Conservation (phyloP, 2,113 vertebrate genomes). For the Tauraco erythrolophus region DNA sequence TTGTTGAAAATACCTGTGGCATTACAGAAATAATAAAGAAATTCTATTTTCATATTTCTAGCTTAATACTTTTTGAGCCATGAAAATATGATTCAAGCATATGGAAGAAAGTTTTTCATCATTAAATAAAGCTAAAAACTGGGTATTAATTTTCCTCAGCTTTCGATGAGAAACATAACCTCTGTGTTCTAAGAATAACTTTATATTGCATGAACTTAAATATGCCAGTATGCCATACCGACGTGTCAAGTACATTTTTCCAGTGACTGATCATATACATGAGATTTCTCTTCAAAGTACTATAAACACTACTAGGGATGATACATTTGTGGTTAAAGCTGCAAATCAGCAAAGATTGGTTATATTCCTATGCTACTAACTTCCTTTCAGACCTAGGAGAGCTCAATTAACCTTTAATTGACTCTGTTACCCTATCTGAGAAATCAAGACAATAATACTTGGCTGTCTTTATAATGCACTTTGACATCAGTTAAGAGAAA, state of each 20-base stretch:
- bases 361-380: neutral
- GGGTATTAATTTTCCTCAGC: neutral
- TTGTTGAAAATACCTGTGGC: neutral
- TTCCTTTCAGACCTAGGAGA: neutral
- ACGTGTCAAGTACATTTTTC: neutral
- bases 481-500: neutral
- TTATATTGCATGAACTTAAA: neutral
- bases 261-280: neutral
- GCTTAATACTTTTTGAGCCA: neutral
- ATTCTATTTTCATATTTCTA: neutral
- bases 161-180: neutral
- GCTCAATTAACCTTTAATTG: conserved; percentile 3
- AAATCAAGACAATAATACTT: neutral
- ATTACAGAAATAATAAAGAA: neutral
- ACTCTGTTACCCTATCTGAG: neutral
- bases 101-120: neutral
- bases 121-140: neutral
- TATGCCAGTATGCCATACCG: neutral
- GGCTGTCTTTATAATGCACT: neutral
- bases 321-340: neutral
- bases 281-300: neutral
- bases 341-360: neutral
- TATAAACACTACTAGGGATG: accelerated
- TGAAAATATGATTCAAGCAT: neutral
- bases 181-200: neutral